phyloP scores from a whole-genome alignment of 2,888 invertebrate genomes.

The Tenodera sinensis region DNA sequence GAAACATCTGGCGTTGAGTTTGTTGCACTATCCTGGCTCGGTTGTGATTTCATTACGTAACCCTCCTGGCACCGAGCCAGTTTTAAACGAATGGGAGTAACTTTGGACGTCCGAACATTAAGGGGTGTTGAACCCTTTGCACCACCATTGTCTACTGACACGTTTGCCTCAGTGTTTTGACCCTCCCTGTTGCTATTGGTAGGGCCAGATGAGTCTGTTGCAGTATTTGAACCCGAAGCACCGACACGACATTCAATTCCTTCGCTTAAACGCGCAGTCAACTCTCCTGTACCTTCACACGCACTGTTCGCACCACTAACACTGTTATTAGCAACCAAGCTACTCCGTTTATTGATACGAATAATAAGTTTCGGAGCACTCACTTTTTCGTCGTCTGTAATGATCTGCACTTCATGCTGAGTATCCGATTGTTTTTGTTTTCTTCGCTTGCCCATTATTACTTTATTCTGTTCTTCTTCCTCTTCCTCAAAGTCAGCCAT shows the following conservation, averaged over 20 bases:
- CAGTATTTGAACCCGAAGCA: constrained; percentile 31
- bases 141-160: constrained; percentile 21
- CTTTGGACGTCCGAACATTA: constrained; percentile 62
- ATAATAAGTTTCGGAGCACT: constrained; percentile 72
- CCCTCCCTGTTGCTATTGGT: constrained; percentile 7
- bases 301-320: constrained; percentile 35
- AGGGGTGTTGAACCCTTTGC: constrained; percentile 44
- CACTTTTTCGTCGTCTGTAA: constrained; percentile 34
- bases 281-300: constrained; percentile 11
- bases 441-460: constrained; percentile 45
- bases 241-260: background rate
- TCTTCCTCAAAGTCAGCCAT: constrained; percentile 79
- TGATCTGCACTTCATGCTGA: constrained; percentile 26
- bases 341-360: constrained; percentile 60
- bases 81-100: constrained; percentile 80
- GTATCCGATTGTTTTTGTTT: constrained; percentile 46
- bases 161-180: background rate
- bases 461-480: constrained; percentile 53
- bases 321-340: constrained; percentile 39
- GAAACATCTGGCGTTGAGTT: background rate
- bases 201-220: constrained; percentile 27
- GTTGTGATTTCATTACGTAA: constrained; percentile 49
- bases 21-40: constrained; percentile 1
- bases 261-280: constrained; percentile 26
- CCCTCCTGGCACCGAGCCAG: constrained; percentile 77